These are phyloP conservation scores for Lithobates pipiens DNA, from an alignment of 2,797 vertebrate genomes.

Conservation along the genomic window DNA sequence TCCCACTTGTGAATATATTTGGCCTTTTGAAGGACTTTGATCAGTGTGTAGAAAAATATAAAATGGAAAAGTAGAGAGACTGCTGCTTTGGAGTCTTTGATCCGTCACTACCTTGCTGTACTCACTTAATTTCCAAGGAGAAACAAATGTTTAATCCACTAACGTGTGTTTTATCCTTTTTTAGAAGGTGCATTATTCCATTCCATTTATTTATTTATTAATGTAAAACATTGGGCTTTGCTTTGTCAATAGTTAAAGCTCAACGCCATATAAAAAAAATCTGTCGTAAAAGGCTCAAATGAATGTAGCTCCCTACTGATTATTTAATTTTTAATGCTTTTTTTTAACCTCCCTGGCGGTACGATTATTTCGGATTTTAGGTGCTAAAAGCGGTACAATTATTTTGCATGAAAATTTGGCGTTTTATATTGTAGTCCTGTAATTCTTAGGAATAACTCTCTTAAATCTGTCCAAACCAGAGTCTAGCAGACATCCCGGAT, in stretches of 20 bases:
- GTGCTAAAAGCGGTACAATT: too few relatives aligned
- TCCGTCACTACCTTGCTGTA: conserved; percentile 32
- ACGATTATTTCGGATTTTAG: too few relatives aligned
- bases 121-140: conserved; percentile 30
- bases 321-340: too few relatives aligned
- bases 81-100: conserved; percentile 31
- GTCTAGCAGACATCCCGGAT: too few relatives aligned
- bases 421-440: too few relatives aligned
- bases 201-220: not conserved
- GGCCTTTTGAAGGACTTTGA: conserved; percentile 53
- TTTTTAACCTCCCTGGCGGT: too few relatives aligned
- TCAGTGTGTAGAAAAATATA: conserved; percentile 45
- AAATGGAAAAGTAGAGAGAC: conserved; percentile 40
- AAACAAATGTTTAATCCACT: conserved; percentile 35
- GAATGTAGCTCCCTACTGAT: too few relatives aligned
- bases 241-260: not conserved
- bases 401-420: too few relatives aligned
- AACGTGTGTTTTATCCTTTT: conserved; percentile 19
- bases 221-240: not conserved
- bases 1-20: conserved; percentile 53
- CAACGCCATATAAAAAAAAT: not conserved
- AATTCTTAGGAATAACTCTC: too few relatives aligned
- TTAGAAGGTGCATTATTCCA: not conserved
- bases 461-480: too few relatives aligned
- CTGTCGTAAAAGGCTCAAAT: too few relatives aligned